Conservation (phyloP, 2,888 invertebrate species). For the Drosophila cracens region DNA sequence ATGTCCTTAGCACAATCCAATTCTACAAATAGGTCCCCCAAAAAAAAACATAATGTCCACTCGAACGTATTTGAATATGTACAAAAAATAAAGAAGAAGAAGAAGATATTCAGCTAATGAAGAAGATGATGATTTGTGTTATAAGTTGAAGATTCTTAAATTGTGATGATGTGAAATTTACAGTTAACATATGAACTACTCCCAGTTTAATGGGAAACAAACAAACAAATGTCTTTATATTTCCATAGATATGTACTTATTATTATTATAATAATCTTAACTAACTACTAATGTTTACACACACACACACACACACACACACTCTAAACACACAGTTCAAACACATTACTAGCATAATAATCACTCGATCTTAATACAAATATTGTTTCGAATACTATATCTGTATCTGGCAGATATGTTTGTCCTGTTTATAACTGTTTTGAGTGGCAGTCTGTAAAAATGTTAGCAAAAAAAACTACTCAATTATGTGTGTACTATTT, state of each 20-base stretch:
- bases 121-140: slow-evolving; percentile 45
- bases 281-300: slow-evolving; percentile 60
- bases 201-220: slow-evolving; percentile 84
- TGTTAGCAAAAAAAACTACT: slow-evolving; percentile 24
- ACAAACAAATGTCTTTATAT: slow-evolving; percentile 81
- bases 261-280: slow-evolving; percentile 60
- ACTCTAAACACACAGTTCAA: slow-evolving; percentile 18
- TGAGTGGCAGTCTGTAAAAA: slow-evolving; percentile 11
- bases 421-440: slow-evolving; percentile 49
- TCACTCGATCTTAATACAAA: slow-evolving; percentile 15
- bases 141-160: slow-evolving; percentile 79
- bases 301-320: slow-evolving; percentile 5
- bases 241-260: slow-evolving; percentile 64
- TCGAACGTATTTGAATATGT: slow-evolving; percentile 38
- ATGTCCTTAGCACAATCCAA: slow-evolving; percentile 40
- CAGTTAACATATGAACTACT: slow-evolving; percentile 85
- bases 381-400: slow-evolving; percentile 31
- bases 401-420: slow-evolving; percentile 35
- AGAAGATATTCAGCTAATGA: slow-evolving; percentile 22
- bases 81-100: slow-evolving; percentile 14
- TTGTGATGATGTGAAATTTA: slow-evolving; percentile 86
- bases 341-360: slow-evolving; percentile 22
- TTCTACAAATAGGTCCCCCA: slow-evolving; percentile 24
- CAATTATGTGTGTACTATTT: slow-evolving; percentile 51
- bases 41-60: slow-evolving; percentile 21